A percentile compares a stretch with the other conserved stretches of the same genome.
Conservation (phyloP, 2,113 vertebrate species). For the Promerops cafer region DNA sequence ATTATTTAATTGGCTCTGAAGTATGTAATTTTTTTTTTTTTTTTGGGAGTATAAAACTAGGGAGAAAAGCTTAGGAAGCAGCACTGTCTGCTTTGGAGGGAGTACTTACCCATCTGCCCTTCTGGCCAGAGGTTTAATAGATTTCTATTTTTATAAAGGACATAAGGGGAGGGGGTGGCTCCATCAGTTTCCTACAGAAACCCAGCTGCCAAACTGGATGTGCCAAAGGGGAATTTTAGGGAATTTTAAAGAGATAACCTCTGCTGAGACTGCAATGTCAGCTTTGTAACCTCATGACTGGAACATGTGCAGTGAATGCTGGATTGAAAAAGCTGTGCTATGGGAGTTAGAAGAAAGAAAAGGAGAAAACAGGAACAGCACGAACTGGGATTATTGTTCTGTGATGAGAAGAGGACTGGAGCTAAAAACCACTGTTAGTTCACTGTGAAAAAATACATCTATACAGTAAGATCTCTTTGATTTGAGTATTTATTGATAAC, state of each 20-base stretch:
- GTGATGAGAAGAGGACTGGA: conserved; percentile 13
- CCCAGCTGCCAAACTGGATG: conserved; percentile 70
- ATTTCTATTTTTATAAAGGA: conserved; percentile 61
- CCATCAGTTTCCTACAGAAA: conserved; percentile 59
- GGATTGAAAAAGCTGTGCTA: conserved; percentile 51
- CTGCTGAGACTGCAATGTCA: conserved; percentile 74
- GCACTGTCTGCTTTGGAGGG: background rate
- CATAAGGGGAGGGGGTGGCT: conserved; percentile 39
- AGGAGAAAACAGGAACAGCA: conserved; percentile 23
- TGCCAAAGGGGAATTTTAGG: conserved; percentile 72
- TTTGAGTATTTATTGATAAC: conserved; percentile 46
- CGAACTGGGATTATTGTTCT: background rate
- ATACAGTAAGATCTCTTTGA: conserved; percentile 20
- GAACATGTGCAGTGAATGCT: conserved; percentile 60
- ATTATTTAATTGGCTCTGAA: background rate
- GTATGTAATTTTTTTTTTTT: background rate
- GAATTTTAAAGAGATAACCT: conserved; percentile 75
- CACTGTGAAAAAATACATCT: background rate
- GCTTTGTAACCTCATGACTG: conserved; percentile 58
- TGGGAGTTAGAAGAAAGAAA: conserved; percentile 47
- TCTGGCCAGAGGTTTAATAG: conserved; percentile 64
- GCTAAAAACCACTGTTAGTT: conserved; percentile 18
- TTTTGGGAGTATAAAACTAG: background rate
- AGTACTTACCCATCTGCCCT: conserved; percentile 43
- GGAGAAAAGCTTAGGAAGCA: background rate